A percentile compares a stretch with the other conserved stretches of the same genome.
These are phyloP conservation scores for Hystrix brachyura DNA, from an alignment of 2,113 vertebrate genomes.

Conservation along the genomic window DNA sequence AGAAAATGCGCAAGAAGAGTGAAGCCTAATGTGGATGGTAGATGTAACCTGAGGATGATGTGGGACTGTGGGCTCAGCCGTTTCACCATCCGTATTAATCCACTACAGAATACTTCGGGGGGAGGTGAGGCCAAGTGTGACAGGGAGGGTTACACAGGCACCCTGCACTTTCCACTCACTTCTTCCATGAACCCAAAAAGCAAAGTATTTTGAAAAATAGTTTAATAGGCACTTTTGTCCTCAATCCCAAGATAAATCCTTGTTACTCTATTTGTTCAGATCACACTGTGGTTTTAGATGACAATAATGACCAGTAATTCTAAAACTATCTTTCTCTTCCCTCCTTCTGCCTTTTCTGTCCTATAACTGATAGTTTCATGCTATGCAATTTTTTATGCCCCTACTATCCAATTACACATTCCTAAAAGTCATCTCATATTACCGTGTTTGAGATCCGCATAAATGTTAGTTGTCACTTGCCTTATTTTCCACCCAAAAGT, in stretches of 20 bases:
- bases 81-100: background rate
- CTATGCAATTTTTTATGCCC: background rate
- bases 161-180: background rate
- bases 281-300: no score
- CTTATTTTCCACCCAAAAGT: background rate
- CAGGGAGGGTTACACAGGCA: background rate
- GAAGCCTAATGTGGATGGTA: background rate
- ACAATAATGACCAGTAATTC: no score
- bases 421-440: background rate
- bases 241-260: background rate
- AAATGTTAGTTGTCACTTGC: background rate
- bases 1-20: background rate
- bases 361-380: background rate
- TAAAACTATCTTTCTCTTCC: background rate
- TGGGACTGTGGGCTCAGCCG: background rate
- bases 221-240: background rate
- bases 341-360: background rate
- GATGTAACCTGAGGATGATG: background rate
- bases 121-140: background rate
- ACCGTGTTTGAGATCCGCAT: background rate
- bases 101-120: background rate
- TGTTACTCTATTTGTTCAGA: background rate
- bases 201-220: no score
- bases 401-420: background rate
- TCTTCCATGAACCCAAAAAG: background rate